Evolutionary conservation across 2,888 invertebrate genomes (phyloP).

Genomic region (Clivina fossor): DNA sequence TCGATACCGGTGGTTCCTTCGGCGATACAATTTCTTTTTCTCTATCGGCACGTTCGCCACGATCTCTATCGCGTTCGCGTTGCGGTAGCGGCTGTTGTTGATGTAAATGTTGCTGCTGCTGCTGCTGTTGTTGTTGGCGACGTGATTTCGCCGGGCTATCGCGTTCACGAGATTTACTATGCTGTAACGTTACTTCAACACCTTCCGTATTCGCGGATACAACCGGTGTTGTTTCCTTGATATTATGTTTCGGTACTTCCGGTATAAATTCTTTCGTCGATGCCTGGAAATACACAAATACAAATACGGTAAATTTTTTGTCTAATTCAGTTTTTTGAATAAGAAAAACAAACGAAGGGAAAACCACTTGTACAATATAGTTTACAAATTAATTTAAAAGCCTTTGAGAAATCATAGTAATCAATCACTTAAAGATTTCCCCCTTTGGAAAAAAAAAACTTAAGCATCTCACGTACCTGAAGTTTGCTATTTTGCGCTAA

Average conservation of each 20-base stretch:
- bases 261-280: conserved; percentile 52
- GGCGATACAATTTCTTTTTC: no score
- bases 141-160: conserved; percentile 52
- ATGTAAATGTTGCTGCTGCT: conserved; percentile 11
- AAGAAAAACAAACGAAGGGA: neutral
- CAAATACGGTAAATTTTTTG: neutral
- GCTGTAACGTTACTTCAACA: conserved; percentile 63
- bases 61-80: no score
- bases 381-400: no score
- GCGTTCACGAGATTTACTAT: conserved; percentile 51
- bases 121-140: conserved; percentile 44
- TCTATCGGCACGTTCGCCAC: no score
- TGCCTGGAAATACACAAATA: conserved; percentile 42
- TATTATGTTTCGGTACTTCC: conserved; percentile 41
- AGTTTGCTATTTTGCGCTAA: conserved; percentile 50
- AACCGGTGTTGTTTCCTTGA: conserved; percentile 60
- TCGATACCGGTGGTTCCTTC: neutral
- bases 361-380: no score
- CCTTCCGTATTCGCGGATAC: conserved; percentile 72
- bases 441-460: no score
- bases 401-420: no score
- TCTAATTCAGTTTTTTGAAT: neutral
- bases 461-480: conserved; percentile 49
- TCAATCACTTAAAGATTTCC: no score
- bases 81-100: conserved; percentile 8